These are phyloP conservation scores for Montipora capitata DNA, from an alignment of 92 coral and sea anemone species.

Conservation along the genomic window DNA sequence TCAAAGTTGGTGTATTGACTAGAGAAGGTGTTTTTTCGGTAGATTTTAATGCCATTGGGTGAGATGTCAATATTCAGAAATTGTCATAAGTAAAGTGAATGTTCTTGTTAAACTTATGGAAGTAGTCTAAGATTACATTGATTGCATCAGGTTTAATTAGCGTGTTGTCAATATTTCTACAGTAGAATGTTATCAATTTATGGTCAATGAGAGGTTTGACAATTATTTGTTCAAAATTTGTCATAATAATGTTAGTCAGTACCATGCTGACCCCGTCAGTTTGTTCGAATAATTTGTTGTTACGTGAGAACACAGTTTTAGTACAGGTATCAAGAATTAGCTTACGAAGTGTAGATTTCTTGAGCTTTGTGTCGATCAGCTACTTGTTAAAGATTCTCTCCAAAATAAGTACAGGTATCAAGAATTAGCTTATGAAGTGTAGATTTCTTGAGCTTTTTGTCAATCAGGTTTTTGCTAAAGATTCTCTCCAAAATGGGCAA, in stretches of 20 bases:
- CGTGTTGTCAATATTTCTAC: neutral
- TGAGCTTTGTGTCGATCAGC: slow-evolving; percentile 40
- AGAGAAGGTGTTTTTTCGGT: too few relatives aligned
- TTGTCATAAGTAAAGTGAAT: too few relatives aligned
- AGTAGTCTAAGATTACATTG: too few relatives aligned
- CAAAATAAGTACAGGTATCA: slow-evolving; percentile 19
- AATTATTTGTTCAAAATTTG: slow-evolving; percentile 48
- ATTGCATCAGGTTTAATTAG: neutral
- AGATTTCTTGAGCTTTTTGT: too few relatives aligned
- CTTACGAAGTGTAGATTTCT: slow-evolving; percentile 48
- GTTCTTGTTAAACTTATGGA: too few relatives aligned
- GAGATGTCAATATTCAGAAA: too few relatives aligned
- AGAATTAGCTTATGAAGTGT: too few relatives aligned
- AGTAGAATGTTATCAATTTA: neutral
- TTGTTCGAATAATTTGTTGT: slow-evolving; percentile 47
- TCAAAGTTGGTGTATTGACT: too few relatives aligned
- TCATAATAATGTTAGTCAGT: slow-evolving; percentile 54
- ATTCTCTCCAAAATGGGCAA: slow-evolving; percentile 30
- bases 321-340: neutral
- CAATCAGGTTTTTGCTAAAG: slow-evolving; percentile 30
- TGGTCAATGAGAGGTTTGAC: neutral
- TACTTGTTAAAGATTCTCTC: slow-evolving; percentile 25
- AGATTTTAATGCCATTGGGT: too few relatives aligned
- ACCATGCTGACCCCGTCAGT: slow-evolving; percentile 66
- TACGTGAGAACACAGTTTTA: slow-evolving; percentile 49